Evolutionary conservation across 2,797 vertebrate species (phyloP).

Genomic region (Zonotrichia albicollis): DNA sequence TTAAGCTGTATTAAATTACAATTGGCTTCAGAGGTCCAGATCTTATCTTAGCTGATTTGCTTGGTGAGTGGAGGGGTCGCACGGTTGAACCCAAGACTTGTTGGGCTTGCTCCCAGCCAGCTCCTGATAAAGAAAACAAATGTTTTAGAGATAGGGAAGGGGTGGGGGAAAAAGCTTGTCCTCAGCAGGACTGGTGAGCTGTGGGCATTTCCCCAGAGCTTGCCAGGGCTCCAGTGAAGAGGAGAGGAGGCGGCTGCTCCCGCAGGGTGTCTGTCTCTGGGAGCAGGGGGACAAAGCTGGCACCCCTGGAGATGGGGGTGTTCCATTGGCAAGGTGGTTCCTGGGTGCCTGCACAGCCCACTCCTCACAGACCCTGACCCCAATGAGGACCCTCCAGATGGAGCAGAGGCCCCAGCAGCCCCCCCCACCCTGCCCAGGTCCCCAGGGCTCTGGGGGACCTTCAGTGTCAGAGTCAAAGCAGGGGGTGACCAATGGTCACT

Average conservation of each 20-base stretch:
- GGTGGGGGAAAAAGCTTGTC: not conserved
- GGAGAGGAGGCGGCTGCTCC: not conserved
- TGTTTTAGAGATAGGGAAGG: not conserved
- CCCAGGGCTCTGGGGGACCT: not conserved
- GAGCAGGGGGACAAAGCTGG: not conserved
- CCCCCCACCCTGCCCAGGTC: not conserved
- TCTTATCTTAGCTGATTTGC: conserved; percentile 37
- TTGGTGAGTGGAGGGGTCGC: not conserved
- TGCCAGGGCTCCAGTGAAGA: fast-evolving
- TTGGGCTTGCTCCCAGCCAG: not conserved
- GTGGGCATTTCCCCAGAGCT: fast-evolving
- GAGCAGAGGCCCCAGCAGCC: not conserved
- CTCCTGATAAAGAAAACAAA: not conserved
- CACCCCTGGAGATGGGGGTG: not conserved
- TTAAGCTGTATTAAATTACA: conserved; percentile 54
- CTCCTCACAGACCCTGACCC: not conserved
- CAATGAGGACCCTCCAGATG: fast-evolving
- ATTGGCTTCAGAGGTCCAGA: conserved; percentile 31
- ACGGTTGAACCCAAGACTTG: not conserved
- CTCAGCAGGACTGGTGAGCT: fast-evolving
- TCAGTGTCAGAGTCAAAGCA: not conserved
- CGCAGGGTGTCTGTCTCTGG: not conserved
- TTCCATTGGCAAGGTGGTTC: fast-evolving
- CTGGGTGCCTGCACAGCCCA: fast-evolving
- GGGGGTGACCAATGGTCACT: not conserved